Conservation (phyloP, 2,113 vertebrate species). For the Paratilapia polleni region DNA sequence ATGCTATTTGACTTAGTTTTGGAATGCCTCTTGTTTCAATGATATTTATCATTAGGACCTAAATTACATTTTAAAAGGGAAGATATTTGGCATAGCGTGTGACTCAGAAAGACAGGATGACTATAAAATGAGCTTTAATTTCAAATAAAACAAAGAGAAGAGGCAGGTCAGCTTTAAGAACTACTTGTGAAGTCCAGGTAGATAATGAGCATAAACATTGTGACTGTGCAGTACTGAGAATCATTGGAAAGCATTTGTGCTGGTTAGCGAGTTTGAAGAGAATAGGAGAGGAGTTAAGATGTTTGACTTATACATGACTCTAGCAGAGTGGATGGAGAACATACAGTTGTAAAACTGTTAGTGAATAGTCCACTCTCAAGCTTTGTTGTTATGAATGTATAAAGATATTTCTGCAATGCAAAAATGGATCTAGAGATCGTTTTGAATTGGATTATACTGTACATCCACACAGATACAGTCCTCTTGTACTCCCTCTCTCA, state of each 20-base stretch:
- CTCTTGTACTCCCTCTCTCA: not conserved
- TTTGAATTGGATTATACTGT: constrained; percentile 1
- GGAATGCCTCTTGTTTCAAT: not conserved
- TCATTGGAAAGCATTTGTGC: constrained; percentile 21
- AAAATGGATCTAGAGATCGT: constrained; percentile 14
- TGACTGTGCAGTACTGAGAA: not conserved
- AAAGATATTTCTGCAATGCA: not conserved
- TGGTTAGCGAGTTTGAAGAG: constrained; percentile 14
- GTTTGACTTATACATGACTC: constrained; percentile 21
- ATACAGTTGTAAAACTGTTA: not conserved
- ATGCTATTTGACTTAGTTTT: not conserved
- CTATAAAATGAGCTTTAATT: not conserved
- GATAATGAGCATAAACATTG: constrained; percentile 30
- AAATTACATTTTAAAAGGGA: too few species aligned
- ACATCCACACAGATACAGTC: not conserved
- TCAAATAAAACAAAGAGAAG: not conserved
- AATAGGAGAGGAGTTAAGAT: constrained; percentile 17
- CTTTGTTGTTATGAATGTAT: not conserved
- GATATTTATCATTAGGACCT: not conserved
- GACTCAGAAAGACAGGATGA: not conserved
- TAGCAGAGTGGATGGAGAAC: not conserved
- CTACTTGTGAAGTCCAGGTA: not conserved
- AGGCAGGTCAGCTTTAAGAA: not conserved
- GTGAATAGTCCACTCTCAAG: not conserved
- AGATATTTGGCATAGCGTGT: too few species aligned